These are phyloP conservation scores for Notothenia rossii DNA, from an alignment of 2,113 vertebrate species.

Conservation along the genomic window DNA sequence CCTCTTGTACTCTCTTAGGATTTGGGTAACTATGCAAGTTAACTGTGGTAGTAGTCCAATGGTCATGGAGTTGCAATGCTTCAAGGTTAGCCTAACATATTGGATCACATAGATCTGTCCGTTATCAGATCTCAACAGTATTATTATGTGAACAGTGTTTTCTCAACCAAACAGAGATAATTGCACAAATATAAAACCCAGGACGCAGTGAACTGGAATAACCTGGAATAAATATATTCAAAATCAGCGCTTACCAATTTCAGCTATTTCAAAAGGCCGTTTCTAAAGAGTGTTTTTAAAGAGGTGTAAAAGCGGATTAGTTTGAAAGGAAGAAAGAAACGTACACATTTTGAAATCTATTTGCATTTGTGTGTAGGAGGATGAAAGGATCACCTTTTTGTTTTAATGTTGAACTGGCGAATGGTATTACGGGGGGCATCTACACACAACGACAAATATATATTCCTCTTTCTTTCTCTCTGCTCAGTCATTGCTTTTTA, in stretches of 20 bases:
- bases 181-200: neutral
- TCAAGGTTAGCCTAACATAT: neutral
- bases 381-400: neutral
- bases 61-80: neutral
- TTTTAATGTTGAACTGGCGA: neutral
- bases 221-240: neutral
- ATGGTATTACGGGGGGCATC: neutral
- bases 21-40: neutral
- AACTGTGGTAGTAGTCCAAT: too few relatives aligned
- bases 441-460: too few relatives aligned
- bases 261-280: neutral
- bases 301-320: neutral
- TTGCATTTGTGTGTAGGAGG: neutral
- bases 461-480: neutral
- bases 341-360: neutral
- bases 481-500: constrained; percentile 4
- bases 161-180: neutral
- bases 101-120: too few relatives aligned
- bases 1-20: neutral
- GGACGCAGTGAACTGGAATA: neutral
- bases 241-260: neutral
- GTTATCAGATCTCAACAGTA: too few relatives aligned
- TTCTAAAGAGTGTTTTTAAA: neutral
- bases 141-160: neutral
- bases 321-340: neutral